Base-by-base conservation (phyloP, 2,797 vertebrate species). In the Ataeniobius toweri region DNA sequence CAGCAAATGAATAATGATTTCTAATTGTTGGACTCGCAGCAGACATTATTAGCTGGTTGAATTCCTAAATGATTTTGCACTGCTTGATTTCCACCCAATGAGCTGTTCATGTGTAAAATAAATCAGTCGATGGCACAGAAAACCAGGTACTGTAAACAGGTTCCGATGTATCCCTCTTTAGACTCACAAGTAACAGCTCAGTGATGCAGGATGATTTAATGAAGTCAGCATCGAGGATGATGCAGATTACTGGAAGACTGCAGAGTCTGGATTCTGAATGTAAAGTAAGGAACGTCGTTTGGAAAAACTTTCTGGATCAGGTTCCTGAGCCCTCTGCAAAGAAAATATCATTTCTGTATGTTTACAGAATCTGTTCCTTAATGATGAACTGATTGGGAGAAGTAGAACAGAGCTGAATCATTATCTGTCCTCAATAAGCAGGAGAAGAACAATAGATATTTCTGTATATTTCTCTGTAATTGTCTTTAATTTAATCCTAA, bases 1-100 rank as follows among this genome's bases (percentile, higher is more conserved):
- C 76, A 82, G 80, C 72, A 82, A 88, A 83, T 83, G 36, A 68
- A 46, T 86, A 88, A 89, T 24, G 84, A 89, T 86, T 88, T 87
- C 73, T 88, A 86, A 90, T 87, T 85, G 83, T 73, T 44, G 26
- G 74, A 85, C 71, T 80, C 18, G 28, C 75, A 65, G 77, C 63
- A 51, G 75, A 81, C 71, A 89, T 87, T 75, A 86, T n/a, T 53
- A 71, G 24, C 56, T 80, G 79, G 84, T 83, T 81, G 80, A 83
- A 58, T 74, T 80, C 74, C 79, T 85, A 6, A 84, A 71, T 74
- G 84, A 74, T 75, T 86, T 53, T 69, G 75, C 79, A 74, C 76
- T 12, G 83, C 83, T 69, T 26, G 85, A 77, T 44, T 86, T 80
- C 72, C 80, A 51, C 69, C 58, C 77, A 80, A 12, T 53, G 56